Conservation (phyloP, 2,888 invertebrate species). For the Thymelicus acteon region DNA sequence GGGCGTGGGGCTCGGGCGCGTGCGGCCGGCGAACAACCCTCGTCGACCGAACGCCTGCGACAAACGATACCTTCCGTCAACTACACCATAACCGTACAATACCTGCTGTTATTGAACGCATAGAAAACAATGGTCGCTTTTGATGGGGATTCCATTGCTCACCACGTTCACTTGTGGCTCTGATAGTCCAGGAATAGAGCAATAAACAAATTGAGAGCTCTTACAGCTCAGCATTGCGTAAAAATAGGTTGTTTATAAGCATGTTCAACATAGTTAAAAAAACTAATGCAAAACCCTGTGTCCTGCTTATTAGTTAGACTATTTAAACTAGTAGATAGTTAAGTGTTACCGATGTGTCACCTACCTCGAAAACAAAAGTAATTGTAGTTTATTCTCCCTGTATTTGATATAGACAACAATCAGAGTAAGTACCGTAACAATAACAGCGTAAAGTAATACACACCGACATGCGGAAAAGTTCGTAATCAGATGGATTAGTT, state of each 20-base stretch:
- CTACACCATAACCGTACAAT: neutral
- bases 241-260: too few species aligned
- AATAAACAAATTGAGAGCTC: too few species aligned
- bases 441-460: neutral
- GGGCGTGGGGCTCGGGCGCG: slow-evolving; percentile 66
- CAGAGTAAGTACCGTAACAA: neutral
- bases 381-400: neutral
- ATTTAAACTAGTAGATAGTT: too few species aligned
- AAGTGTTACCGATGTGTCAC: too few species aligned
- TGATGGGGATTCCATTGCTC: neutral
- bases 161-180: neutral
- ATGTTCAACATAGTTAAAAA: too few species aligned
- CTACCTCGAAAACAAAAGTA: neutral
- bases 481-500: neutral
- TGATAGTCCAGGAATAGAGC: too few species aligned
- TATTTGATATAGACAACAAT: neutral
- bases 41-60: slow-evolving; percentile 74
- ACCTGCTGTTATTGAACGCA: too few species aligned
- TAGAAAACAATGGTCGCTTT: too few species aligned
- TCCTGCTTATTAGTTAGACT: too few species aligned
- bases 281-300: too few species aligned
- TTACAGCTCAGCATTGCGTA: too few species aligned
- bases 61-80: slow-evolving; percentile 29
- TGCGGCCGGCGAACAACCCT: slow-evolving; percentile 71
- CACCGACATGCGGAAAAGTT: slow-evolving; percentile 1